Evolutionary conservation across 1,140 invertebrate species (phyloP).

Genomic region (Harlomillsia oculata): DNA sequence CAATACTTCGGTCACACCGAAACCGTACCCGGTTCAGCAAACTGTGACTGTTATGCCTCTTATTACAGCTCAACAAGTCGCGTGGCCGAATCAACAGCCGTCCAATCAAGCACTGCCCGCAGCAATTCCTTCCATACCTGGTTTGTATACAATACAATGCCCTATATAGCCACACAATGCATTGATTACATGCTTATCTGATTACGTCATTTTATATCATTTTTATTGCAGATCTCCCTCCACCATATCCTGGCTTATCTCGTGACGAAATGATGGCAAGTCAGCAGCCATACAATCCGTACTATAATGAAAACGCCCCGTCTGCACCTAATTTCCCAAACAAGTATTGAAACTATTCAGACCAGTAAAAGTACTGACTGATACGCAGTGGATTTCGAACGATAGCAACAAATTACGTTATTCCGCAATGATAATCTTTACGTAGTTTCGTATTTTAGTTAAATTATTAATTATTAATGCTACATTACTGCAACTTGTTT

Average conservation of each 20-base stretch:
- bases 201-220: neutral
- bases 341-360: no score
- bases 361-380: no score
- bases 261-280: slow-evolving; percentile 5
- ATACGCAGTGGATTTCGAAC: no score
- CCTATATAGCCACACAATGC: neutral
- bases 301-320: slow-evolving; percentile 6
- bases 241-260: slow-evolving; percentile 24
- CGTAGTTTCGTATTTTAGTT: no score
- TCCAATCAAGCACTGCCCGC: neutral
- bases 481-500: no score
- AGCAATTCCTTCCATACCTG: neutral
- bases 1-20: slow-evolving; percentile 9
- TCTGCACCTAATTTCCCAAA: no score
- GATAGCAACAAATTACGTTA: no score
- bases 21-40: slow-evolving; percentile 27
- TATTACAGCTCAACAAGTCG: neutral
- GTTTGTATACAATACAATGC: neutral
- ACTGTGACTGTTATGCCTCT: slow-evolving; percentile 10
- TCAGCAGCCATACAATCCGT: slow-evolving; percentile 24
- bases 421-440: no score
- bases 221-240: slow-evolving; percentile 22
- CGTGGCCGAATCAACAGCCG: neutral
- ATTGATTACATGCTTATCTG: no score
- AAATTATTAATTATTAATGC: no score